Evolutionary conservation across 2,113 vertebrate genomes (phyloP).

Genomic region (Collichthys lucidus): DNA sequence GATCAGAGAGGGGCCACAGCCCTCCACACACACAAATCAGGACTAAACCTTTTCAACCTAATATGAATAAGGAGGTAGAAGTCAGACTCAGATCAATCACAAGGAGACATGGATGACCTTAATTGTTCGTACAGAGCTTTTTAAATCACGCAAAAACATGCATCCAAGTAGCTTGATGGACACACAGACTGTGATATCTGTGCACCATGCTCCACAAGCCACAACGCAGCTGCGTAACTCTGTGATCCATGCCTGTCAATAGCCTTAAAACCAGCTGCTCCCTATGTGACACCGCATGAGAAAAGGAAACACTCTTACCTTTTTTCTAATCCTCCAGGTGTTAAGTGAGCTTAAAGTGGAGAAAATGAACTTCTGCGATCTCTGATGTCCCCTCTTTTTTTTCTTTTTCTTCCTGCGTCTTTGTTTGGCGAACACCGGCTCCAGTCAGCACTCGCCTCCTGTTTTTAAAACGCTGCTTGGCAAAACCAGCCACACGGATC

Average conservation of each 20-base stretch:
- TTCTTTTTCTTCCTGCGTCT: slow-evolving; percentile 50
- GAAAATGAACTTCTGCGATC: slow-evolving; percentile 58
- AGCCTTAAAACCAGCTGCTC: background rate
- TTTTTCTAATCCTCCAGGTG: slow-evolving; percentile 2
- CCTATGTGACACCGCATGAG: background rate
- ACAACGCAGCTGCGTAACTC: slow-evolving; percentile 60
- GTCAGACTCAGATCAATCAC: slow-evolving; percentile 5
- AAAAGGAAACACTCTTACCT: slow-evolving; percentile 54
- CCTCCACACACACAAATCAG: background rate
- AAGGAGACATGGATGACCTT: background rate
- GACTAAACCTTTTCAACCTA: background rate
- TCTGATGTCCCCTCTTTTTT: slow-evolving; percentile 18
- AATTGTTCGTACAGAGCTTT: background rate
- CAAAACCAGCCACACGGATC: slow-evolving; percentile 24
- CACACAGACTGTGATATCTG: slow-evolving; percentile 11
- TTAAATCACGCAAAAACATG: slow-evolving; percentile 13
- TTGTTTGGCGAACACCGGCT: slow-evolving; percentile 52
- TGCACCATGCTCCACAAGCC: slow-evolving; percentile 39
- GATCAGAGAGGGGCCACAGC: slow-evolving; percentile 21
- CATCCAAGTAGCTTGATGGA: slow-evolving; percentile 5
- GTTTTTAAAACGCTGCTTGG: slow-evolving; percentile 31
- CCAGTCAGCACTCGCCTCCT: slow-evolving; percentile 47
- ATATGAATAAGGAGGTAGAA: slow-evolving; percentile 17
- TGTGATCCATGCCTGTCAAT: slow-evolving; percentile 17
- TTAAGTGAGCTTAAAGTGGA: slow-evolving; percentile 36